These are phyloP conservation scores for Anarsia innoxiella DNA, from an alignment of 2,888 invertebrate genomes.

Conservation along the genomic window DNA sequence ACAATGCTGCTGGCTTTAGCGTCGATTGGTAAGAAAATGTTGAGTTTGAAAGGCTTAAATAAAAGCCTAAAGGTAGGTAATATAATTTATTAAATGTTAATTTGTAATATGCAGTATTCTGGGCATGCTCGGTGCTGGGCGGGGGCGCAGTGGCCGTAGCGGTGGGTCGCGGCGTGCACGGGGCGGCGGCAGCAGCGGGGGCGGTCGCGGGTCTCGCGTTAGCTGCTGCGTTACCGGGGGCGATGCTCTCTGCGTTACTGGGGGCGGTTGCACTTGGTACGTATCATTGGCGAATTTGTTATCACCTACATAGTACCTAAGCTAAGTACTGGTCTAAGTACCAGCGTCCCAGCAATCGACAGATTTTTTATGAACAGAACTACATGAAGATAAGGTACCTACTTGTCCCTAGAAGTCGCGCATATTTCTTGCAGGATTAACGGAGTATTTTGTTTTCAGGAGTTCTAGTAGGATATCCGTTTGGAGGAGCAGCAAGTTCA, in stretches of 20 bases:
- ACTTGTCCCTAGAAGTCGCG: no score
- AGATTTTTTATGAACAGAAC: no score
- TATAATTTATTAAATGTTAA: conserved; percentile 14
- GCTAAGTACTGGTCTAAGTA: no score
- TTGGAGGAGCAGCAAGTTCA: conserved; percentile 51
- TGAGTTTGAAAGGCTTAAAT: no score
- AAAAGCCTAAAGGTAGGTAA: no score
- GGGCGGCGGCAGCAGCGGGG: conserved; percentile 46
- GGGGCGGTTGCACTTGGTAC: conserved; percentile 60
- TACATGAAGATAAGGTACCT: no score
- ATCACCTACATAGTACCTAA: no score
- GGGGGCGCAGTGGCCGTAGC: conserved; percentile 26
- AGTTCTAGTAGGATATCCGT: conserved; percentile 62
- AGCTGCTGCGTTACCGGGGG: conserved; percentile 39
- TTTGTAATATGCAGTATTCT: no score
- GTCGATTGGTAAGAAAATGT: conserved; percentile 34
- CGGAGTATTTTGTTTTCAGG: no score
- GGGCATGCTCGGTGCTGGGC: conserved; percentile 17
- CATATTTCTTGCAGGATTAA: no score
- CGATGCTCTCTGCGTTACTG: conserved; percentile 45
- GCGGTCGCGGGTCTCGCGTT: conserved; percentile 54
- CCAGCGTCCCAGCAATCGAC: no score
- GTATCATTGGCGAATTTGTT: no score
- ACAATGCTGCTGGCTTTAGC: conserved; percentile 42
- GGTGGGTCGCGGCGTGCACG: conserved; percentile 42